Percentiles rank a stretch among this genome's conserved stretches.
These are phyloP conservation scores for Falco punctatus DNA, from an alignment of 2,113 vertebrate genomes.

Conservation along the genomic window DNA sequence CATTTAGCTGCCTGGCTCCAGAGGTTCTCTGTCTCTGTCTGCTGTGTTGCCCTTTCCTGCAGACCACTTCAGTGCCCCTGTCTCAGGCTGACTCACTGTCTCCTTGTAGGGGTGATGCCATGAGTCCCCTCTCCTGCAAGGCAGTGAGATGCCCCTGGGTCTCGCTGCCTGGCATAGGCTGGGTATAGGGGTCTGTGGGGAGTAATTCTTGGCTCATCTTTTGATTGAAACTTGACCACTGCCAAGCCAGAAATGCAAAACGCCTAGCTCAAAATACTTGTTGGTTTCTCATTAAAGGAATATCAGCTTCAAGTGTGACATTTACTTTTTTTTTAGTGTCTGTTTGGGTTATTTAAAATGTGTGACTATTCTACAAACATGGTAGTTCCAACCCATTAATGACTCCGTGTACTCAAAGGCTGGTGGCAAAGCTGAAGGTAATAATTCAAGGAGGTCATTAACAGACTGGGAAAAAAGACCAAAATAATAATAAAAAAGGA, in stretches of 20 bases:
- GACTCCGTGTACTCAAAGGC: neutral
- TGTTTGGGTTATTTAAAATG: conserved; percentile 28
- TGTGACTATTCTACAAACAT: neutral
- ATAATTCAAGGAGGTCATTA: conserved; percentile 50
- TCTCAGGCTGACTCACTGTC: neutral
- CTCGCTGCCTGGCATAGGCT: neutral
- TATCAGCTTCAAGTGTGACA: neutral
- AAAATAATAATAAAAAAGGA: too few species aligned
- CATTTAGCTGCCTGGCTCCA: neutral
- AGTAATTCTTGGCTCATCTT: neutral
- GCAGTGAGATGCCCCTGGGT: neutral
- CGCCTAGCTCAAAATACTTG: neutral
- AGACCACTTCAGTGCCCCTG: neutral
- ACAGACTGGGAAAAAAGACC: neutral
- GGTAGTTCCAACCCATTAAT: conserved; percentile 21
- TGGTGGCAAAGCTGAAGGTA: conserved; percentile 39
- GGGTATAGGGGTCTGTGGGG: neutral
- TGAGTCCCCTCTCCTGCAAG: neutral
- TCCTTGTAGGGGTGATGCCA: too few species aligned
- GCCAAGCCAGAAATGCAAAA: neutral
- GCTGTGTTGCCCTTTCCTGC: neutral
- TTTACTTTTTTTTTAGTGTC: conserved; percentile 44
- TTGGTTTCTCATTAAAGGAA: conserved; percentile 11
- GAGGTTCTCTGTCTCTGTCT: neutral
- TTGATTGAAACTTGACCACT: neutral